phyloP scores from a whole-genome alignment of 2,888 invertebrate species.

The Harpagoxenus sublaevis region DNA sequence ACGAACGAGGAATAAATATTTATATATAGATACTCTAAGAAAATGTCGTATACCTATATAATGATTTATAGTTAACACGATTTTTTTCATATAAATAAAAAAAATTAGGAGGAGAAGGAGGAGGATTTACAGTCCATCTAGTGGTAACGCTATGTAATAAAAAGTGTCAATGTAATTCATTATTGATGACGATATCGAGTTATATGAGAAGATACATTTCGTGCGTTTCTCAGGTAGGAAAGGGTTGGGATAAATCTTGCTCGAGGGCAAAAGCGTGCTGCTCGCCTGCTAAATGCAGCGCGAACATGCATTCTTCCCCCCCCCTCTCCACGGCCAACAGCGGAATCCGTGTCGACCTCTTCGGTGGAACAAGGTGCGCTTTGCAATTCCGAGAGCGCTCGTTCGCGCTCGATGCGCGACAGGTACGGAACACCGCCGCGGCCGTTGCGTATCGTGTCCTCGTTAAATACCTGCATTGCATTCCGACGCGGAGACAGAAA shows the following conservation, averaged over 20 bases:
- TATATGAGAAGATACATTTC: neutral
- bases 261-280: slow-evolving; percentile 35
- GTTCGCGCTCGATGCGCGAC: slow-evolving; percentile 26
- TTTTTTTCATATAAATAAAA: neutral
- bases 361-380: slow-evolving; percentile 39
- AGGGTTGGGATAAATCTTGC: neutral
- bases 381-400: slow-evolving; percentile 34
- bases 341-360: slow-evolving; percentile 37
- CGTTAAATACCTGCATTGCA: slow-evolving; percentile 44
- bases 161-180: neutral
- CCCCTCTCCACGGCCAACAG: neutral
- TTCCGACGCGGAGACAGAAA: slow-evolving; percentile 26
- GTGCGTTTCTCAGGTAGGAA: neutral
- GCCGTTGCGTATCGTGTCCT: slow-evolving; percentile 47
- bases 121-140: neutral
- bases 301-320: slow-evolving; percentile 9
- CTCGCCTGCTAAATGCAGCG: slow-evolving; percentile 21
- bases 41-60: neutral
- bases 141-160: neutral
- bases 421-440: slow-evolving; percentile 9
- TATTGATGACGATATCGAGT: neutral
- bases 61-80: neutral
- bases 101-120: neutral
- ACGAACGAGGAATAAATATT: neutral
- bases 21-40: neutral